Evolutionary conservation across 2,797 vertebrate genomes (phyloP), one percentile per base, ranked within the genome.

Genomic region (Aphelocoma californica): DNA sequence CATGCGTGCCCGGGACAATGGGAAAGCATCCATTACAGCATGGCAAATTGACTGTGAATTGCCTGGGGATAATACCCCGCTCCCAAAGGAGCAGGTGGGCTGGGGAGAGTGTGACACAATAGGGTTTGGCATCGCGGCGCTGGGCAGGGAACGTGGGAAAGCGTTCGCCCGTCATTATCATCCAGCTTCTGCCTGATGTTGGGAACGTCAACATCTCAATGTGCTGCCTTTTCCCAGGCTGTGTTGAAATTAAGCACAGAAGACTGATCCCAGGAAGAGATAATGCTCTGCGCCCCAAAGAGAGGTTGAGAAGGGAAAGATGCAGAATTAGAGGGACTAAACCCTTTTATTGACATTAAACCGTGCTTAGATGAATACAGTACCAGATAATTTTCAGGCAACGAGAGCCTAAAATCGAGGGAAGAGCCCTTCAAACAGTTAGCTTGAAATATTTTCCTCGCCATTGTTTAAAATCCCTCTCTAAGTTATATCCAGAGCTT

Each of bases 81-180:
- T 97, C 98, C 98, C 98, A 86, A 82, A 96, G 97, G 98, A 98
- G 98, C 98, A 98, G 98, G 98, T 98, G 98, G 98, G 97, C 97
- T 57, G 96, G 88, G 72, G 95, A 86, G 95, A 4, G 83, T 71
- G 96, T 90, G 56, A 97, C 97, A 98, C 97, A 98, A 98, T 96
- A 12, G 91, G 69, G 61, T 62, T 89, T 93, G 81, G 97, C 94
- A 93, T 92, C 58, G 71, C 31, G 36, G 92, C 29, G 66, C 95
- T 88, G 94, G 85, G 93, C 91, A 81, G 73, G 66, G 96, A 96
- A 98, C 96, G 98, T 98, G 98, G 98, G 98, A 98, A 98, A 98
- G 96, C 95, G 53, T 94, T 93, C 40, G 96, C 92, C 88, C 88
- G 45, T 86, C 97, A 94, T 98, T 98, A 96, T 96, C 86, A 95